Conservation (phyloP, 2,113 vertebrate genomes). For the Urocitellus parryii region DNA sequence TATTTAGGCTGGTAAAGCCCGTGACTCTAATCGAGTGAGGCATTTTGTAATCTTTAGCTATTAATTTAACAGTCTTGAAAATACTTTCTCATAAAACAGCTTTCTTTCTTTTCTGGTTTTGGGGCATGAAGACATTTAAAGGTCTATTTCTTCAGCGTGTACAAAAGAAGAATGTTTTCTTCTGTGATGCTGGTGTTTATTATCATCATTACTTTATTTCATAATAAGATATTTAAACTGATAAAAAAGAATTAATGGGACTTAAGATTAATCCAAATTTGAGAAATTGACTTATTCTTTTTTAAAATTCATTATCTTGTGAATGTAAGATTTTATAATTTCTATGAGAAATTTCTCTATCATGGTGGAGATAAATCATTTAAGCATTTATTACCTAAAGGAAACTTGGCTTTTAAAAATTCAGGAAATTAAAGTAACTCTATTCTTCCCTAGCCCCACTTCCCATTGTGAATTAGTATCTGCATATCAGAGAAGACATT, state of each 20-base stretch:
- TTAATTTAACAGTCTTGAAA: not conserved
- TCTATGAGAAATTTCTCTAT: not conserved
- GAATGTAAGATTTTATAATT: not conserved
- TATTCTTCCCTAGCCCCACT: too few species aligned
- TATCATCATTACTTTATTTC: not conserved
- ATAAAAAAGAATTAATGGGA: constrained; percentile 1
- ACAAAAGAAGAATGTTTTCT: not conserved
- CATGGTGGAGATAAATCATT: not conserved
- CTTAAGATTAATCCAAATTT: not conserved
- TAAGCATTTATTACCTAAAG: constrained; percentile 25
- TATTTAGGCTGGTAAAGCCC: not conserved
- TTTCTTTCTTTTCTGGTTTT: not conserved
- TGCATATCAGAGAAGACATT: too few species aligned
- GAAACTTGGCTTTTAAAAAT: not conserved
- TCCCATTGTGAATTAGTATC: too few species aligned
- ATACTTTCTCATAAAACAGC: not conserved
- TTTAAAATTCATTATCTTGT: not conserved
- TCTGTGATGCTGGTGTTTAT: not conserved
- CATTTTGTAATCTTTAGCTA: not conserved
- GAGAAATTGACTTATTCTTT: not conserved
- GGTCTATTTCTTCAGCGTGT: not conserved
- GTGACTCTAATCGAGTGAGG: not conserved
- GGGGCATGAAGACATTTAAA: not conserved
- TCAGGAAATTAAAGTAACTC: not conserved
- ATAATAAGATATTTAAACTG: not conserved